Evolutionary conservation across 2,113 vertebrate genomes (phyloP), one percentile per base, ranked within the genome.

Genomic region (Chloropsis cyanopogon): DNA sequence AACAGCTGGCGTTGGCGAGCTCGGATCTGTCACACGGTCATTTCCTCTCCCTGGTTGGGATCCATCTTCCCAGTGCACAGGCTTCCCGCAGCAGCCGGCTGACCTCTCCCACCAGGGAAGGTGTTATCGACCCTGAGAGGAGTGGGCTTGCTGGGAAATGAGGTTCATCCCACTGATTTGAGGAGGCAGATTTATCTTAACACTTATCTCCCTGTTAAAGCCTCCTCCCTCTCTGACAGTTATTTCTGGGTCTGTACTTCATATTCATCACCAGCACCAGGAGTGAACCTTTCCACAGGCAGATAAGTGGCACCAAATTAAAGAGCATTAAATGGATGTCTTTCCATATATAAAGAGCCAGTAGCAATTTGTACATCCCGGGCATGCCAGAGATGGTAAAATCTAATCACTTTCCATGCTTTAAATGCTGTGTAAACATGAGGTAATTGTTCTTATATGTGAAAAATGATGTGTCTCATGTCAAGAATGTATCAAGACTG

Each of bases 271-370:
- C 90, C 83, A 95, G 92, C 91, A 84, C 94, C 88, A 88, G 91
- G 71, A 95, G 81, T 90, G 81, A 97, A 94, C 66, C 47, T 92
- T 97, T 96, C 90, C 88, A 81, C 90, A 95, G 83, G 49, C 42
- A 97, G 97, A 98, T 97, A 98, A 98, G 96, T 94, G 95, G 88
- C 96, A 97, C 90, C 95, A 93, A 97, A 97, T 97, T 96, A 97
- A 97, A 96, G 94, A 92, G 94, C 76, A 92, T 95, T 86, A 94
- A 96, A 97, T 94, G 61, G 85, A 96, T 95, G 88, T 82, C 68
- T 97, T 90, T 82, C 77, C 77, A 64, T 75, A 77, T 83, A 97
- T 96, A 97, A 97, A 97, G 92, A 92, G 75, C 66, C 94, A 97
- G 93, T 83, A 97, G 96, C 95, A 85, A 94, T 96, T 93, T 93